Evolutionary conservation across 1,140 invertebrate species (phyloP).

Genomic region (Zeugodacus cucurbitae): DNA sequence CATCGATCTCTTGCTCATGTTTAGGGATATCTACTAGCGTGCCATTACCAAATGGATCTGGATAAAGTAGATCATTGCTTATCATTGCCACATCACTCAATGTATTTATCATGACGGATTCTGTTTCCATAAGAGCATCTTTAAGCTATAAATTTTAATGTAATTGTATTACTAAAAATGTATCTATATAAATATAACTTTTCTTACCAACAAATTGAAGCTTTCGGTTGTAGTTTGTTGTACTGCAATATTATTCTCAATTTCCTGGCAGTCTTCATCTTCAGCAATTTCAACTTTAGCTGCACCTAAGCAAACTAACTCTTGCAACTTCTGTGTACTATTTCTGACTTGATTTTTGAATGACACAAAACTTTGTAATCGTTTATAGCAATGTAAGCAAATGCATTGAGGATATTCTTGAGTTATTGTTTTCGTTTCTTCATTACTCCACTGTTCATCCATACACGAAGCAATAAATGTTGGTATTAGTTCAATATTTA

Average conservation of each 20-base stretch:
- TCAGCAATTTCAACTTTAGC: not conserved
- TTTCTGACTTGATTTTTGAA: not conserved
- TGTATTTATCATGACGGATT: not conserved
- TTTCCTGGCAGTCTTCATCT: not conserved
- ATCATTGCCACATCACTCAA: not conserved
- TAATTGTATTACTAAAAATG: not conserved
- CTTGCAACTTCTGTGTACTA: not conserved
- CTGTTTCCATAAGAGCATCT: slow-evolving; percentile 5
- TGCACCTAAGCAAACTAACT: not conserved
- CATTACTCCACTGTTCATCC: not conserved
- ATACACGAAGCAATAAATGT: not conserved
- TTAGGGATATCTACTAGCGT: not conserved
- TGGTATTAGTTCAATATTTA: not conserved
- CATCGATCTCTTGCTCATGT: not conserved
- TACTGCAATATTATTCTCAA: not conserved
- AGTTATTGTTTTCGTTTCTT: no score
- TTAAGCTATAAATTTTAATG: not conserved
- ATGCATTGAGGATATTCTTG: not conserved
- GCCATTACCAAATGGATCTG: not conserved
- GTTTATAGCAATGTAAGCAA: not conserved
- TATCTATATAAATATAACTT: not conserved
- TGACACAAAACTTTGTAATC: not conserved
- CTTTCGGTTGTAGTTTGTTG: not conserved
- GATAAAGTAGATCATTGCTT: not conserved
- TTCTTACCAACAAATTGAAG: not conserved